Conservation (phyloP, 1,140 invertebrate species). For the Lordiphosa collinella region DNA sequence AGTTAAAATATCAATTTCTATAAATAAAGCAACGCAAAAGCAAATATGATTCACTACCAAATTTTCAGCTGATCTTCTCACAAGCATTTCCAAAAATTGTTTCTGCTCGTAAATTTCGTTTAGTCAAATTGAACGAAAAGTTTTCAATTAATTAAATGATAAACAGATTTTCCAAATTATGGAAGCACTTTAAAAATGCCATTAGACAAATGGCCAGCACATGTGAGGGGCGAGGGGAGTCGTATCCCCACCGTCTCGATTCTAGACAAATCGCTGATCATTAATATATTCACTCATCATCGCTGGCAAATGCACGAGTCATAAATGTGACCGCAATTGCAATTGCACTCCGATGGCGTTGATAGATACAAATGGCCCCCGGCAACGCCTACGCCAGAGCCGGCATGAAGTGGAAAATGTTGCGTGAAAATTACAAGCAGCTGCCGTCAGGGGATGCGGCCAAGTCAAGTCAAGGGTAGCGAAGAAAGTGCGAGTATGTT, state of each 20-base stretch:
- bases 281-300: slow-evolving; percentile 78
- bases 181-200: slow-evolving; percentile 38
- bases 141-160: slow-evolving; percentile 64
- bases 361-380: slow-evolving; percentile 62
- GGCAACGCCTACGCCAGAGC: slow-evolving; percentile 41
- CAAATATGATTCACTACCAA: too few species aligned
- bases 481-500: slow-evolving; percentile 5
- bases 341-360: slow-evolving; percentile 65
- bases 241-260: neutral
- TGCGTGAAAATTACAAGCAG: slow-evolving; percentile 74
- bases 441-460: slow-evolving; percentile 26
- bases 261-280: slow-evolving; percentile 70
- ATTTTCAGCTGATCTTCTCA: neutral
- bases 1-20: too few species aligned
- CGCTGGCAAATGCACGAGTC: slow-evolving; percentile 57
- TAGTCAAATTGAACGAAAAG: slow-evolving; percentile 32
- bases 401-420: slow-evolving; percentile 54
- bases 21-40: too few species aligned
- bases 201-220: slow-evolving; percentile 56
- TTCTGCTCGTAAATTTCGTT: slow-evolving; percentile 19
- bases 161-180: slow-evolving; percentile 60
- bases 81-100: neutral
- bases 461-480: slow-evolving; percentile 20
- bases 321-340: slow-evolving; percentile 49
- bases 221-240: slow-evolving; percentile 14